Percentiles rank a stretch among this genome's conserved stretches.
Evolutionary conservation across 2,888 invertebrate genomes (phyloP).

Genomic region (Amorpha juglandis): DNA sequence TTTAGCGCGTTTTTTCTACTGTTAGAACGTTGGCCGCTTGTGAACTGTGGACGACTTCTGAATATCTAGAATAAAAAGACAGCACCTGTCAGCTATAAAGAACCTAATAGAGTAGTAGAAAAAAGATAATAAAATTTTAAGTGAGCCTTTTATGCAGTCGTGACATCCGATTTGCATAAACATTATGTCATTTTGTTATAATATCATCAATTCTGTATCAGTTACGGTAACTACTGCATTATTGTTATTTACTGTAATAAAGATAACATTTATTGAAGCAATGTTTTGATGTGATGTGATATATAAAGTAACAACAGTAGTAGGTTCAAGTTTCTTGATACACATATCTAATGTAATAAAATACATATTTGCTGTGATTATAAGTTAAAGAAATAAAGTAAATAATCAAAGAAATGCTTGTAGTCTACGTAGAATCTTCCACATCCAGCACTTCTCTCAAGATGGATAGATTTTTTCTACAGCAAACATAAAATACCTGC

Average conservation of each 20-base stretch:
- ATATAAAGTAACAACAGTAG: no score
- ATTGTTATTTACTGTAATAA: conserved; percentile 37
- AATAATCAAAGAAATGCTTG: no score
- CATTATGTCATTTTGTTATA: conserved; percentile 1
- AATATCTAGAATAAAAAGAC: conserved; percentile 5
- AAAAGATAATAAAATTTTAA: conserved; percentile 6
- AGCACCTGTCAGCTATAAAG: conserved; percentile 1
- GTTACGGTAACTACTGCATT: conserved; percentile 28
- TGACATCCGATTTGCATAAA: conserved; percentile 4
- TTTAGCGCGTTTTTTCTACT: neutral
- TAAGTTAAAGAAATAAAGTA: no score
- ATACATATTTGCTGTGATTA: no score
- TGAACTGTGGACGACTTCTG: conserved; percentile 3
- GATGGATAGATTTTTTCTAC: neutral
- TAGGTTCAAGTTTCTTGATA: no score
- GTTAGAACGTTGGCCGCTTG: neutral
- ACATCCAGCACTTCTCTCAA: neutral
- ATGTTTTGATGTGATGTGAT: neutral
- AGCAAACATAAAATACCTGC: neutral
- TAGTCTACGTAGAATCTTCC: neutral
- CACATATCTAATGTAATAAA: no score
- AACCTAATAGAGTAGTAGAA: neutral
- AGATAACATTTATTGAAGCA: conserved; percentile 35
- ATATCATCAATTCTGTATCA: conserved; percentile 7
- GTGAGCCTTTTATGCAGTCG: neutral